phyloP scores from a whole-genome alignment of 2,888 invertebrate genomes.

The Eilema sororculum region DNA sequence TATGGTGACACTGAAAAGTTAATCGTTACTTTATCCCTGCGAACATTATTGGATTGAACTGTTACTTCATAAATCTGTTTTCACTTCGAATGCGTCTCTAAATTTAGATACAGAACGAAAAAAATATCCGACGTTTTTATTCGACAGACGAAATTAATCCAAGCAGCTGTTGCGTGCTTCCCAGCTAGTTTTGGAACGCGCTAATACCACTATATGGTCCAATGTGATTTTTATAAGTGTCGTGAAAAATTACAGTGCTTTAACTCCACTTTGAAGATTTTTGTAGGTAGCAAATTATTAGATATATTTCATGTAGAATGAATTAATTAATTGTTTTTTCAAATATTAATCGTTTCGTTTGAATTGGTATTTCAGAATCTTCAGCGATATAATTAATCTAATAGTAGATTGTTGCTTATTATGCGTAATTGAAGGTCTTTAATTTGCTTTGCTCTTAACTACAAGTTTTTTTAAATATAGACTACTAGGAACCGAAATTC shows the following conservation, averaged over 20 bases:
- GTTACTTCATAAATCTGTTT: conserved; percentile 47
- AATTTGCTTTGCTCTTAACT: too few relatives aligned
- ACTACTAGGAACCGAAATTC: too few relatives aligned
- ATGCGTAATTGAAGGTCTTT: too few relatives aligned
- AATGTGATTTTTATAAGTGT: conserved; percentile 26
- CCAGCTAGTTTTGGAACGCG: conserved; percentile 43
- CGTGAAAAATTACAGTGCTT: conserved; percentile 25
- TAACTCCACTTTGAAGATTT: conserved; percentile 20
- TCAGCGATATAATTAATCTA: neutral
- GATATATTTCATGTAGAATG: conserved; percentile 15
- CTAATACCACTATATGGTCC: conserved; percentile 38
- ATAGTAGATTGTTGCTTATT: too few relatives aligned
- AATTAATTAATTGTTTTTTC: too few relatives aligned
- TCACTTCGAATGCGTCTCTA: conserved; percentile 57
- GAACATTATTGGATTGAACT: conserved; percentile 23
- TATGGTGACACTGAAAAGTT: conserved; percentile 23
- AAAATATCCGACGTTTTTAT: conserved; percentile 63
- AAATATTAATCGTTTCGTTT: conserved; percentile 2
- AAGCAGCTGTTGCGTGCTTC: conserved; percentile 70
- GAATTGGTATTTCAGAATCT: neutral
- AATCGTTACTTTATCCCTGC: neutral
- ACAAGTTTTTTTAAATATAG: too few relatives aligned
- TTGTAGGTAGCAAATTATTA: neutral
- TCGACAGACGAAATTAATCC: conserved; percentile 71
- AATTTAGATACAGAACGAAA: conserved; percentile 59